Evolutionary conservation across 2,888 invertebrate genomes (phyloP).

Genomic region (Emmelina monodactyla): DNA sequence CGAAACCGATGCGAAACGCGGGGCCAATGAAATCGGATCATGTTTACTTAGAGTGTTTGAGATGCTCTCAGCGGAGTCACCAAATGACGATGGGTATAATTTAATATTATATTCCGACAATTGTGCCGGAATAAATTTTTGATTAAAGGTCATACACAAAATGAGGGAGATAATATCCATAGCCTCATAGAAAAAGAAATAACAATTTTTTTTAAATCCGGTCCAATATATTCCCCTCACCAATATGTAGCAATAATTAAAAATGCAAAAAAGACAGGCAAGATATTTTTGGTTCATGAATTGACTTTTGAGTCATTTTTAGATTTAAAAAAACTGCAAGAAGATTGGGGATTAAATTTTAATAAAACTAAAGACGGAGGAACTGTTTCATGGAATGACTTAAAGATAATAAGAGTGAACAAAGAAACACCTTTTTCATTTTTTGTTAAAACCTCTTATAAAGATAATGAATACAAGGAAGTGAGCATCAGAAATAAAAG

Average conservation of each 20-base stretch:
- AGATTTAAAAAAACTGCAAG: constrained; percentile 8
- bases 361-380: constrained; percentile 7
- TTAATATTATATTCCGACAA: constrained; percentile 16
- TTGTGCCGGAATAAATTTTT: constrained; percentile 15
- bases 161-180: constrained; percentile 13
- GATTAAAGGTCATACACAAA: constrained; percentile 17
- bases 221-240: constrained; percentile 13
- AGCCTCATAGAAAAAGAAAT: constrained; percentile 16
- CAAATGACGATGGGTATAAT: constrained; percentile 7
- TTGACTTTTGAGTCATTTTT: constrained; percentile 6
- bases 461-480: constrained; percentile 7
- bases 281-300: background rate
- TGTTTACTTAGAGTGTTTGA: constrained; percentile 11
- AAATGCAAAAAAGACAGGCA: constrained; percentile 8
- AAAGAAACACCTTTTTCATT: constrained; percentile 7
- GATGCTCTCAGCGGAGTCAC: constrained; percentile 5
- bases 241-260: constrained; percentile 14
- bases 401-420: constrained; percentile 2
- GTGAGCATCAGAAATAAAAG: constrained; percentile 8
- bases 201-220: constrained; percentile 13
- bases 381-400: constrained; percentile 2
- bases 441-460: constrained; percentile 7
- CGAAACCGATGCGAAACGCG: constrained; percentile 17
- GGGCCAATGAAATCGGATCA: constrained; percentile 17
- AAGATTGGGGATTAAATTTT: constrained; percentile 7